These are phyloP conservation scores for Ceratina australensis DNA, from an alignment of 1,140 invertebrate genomes.

Conservation along the genomic window DNA sequence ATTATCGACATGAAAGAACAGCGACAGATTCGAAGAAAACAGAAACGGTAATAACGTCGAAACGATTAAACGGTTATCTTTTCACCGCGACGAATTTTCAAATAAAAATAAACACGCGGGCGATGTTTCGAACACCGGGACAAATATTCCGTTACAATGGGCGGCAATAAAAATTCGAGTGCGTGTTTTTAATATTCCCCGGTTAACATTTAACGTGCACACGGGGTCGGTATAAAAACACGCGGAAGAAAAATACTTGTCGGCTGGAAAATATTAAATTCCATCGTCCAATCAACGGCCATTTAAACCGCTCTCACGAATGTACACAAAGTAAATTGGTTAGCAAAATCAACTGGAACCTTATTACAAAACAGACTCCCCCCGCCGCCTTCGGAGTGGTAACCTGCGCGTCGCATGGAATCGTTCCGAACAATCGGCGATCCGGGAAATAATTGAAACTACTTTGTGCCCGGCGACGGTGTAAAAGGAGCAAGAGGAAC, in stretches of 20 bases:
- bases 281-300: background rate
- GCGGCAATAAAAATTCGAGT: background rate
- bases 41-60: background rate
- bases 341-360: background rate
- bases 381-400: no score
- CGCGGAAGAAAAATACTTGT: conserved; percentile 30
- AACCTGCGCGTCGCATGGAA: no score
- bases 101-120: background rate
- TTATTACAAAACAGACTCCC: no score
- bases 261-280: conserved; percentile 26
- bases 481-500: background rate
- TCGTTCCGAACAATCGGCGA: background rate
- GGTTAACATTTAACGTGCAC: conserved; percentile 8
- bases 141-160: conserved; percentile 27
- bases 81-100: background rate
- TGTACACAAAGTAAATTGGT: background rate
- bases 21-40: background rate
- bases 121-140: conserved; percentile 1
- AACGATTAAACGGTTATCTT: background rate
- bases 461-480: background rate
- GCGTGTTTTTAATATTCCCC: conserved; percentile 10
- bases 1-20: background rate
- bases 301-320: background rate
- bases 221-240: conserved; percentile 6
- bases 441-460: conserved; percentile 14